These are phyloP conservation scores for Dreissena polymorpha DNA, from an alignment of 1,140 invertebrate genomes.

Conservation along the genomic window DNA sequence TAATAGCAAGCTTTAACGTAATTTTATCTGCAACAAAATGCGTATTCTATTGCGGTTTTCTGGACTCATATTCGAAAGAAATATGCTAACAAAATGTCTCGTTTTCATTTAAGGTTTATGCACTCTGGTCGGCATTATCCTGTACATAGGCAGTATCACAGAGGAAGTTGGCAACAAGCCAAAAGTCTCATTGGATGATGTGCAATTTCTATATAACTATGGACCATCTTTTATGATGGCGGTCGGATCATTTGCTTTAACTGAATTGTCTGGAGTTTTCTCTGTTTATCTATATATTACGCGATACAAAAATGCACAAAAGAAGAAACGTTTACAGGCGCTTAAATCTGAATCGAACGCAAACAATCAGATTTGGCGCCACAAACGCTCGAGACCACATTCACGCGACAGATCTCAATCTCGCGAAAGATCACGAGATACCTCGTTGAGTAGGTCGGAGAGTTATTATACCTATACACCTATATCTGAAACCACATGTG, in stretches of 20 bases:
- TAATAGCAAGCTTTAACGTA: no score
- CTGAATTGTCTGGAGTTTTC: slow-evolving; percentile 78
- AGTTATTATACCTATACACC: slow-evolving; percentile 79
- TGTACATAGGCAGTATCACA: slow-evolving; percentile 79
- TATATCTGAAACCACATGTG: slow-evolving; percentile 72
- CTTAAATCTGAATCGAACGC: slow-evolving; percentile 66
- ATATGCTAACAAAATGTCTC: no score
- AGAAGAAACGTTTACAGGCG: slow-evolving; percentile 74
- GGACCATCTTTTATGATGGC: slow-evolving; percentile 79
- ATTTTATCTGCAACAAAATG: no score
- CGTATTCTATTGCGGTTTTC: no score
- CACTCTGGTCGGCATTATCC: slow-evolving; percentile 76
- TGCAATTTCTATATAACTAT: slow-evolving; percentile 75
- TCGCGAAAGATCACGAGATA: slow-evolving; percentile 74
- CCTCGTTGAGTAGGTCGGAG: slow-evolving; percentile 75
- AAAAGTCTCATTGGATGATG: slow-evolving; percentile 69
- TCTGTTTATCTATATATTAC: slow-evolving; percentile 79
- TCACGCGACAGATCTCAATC: slow-evolving; percentile 71
- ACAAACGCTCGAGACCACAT: slow-evolving; percentile 64
- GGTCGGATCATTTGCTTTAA: slow-evolving; percentile 76
- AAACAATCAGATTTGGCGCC: slow-evolving; percentile 63
- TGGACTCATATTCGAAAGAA: no score
- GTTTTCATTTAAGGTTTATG: slow-evolving; percentile 71
- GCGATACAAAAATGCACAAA: slow-evolving; percentile 75
- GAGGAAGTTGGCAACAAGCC: slow-evolving; percentile 79